Conservation (phyloP, 2,888 invertebrate genomes). For the Kryphioiulus occultus region DNA sequence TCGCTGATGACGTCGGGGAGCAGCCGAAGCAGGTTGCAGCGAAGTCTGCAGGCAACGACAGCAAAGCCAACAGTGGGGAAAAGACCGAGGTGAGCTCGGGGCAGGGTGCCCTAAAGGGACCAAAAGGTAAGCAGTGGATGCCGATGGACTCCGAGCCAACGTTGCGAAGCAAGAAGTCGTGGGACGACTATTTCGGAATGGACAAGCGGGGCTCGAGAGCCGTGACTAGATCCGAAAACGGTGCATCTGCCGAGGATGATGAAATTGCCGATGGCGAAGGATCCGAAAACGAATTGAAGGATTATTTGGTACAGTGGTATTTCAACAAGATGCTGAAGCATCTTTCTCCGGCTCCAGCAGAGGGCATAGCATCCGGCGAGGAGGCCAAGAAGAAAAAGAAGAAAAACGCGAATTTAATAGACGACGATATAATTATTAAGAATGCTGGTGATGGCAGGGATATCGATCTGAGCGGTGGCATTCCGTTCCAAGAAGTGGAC, state of each 20-base stretch:
- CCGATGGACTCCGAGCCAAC: slow-evolving; percentile 46
- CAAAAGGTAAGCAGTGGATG: slow-evolving; percentile 50
- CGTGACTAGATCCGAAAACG: neutral
- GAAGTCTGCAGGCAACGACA: neutral
- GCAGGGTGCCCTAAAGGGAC: neutral
- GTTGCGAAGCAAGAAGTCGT: slow-evolving; percentile 51
- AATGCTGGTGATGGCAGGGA: neutral
- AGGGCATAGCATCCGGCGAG: neutral
- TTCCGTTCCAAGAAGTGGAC: slow-evolving; percentile 44
- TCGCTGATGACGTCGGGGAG: slow-evolving; percentile 35
- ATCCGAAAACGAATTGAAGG: slow-evolving; percentile 22
- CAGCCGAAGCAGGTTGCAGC: neutral
- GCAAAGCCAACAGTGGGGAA: neutral
- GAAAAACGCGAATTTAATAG: neutral
- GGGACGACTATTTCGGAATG: slow-evolving; percentile 52
- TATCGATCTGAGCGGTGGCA: neutral
- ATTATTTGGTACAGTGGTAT: slow-evolving; percentile 48
- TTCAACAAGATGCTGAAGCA: slow-evolving; percentile 48
- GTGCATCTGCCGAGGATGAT: neutral
- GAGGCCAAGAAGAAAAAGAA: neutral
- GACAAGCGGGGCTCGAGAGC: slow-evolving; percentile 46
- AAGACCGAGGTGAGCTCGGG: neutral
- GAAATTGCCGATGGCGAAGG: neutral
- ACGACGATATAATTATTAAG: neutral
- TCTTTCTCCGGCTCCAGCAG: neutral